A percentile compares a stretch with the other conserved stretches of the same genome.
phyloP scores from a whole-genome alignment of 2,797 vertebrate genomes.

The Artibeus jamaicensis region DNA sequence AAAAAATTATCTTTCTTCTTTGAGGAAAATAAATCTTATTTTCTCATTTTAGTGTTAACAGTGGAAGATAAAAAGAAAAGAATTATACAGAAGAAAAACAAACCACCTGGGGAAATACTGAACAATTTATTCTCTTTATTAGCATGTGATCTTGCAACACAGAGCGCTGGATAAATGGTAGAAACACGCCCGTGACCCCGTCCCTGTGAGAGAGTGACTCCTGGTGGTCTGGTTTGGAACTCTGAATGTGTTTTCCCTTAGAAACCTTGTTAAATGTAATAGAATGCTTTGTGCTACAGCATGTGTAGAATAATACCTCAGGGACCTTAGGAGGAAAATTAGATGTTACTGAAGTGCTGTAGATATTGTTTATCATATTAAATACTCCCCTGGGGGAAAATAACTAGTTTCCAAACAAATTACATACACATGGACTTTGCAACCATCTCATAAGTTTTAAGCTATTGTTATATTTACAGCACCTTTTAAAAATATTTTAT shows the following conservation, averaged over 20 bases:
- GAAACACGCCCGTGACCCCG: not conserved
- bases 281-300: not conserved
- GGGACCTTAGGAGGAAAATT: not conserved
- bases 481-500: not conserved
- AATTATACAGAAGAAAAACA: not conserved
- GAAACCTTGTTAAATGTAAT: not conserved
- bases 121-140: not conserved
- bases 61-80: not conserved
- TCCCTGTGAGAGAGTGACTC: not conserved
- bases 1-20: not conserved
- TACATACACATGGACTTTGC: not conserved
- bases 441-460: not conserved
- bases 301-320: not conserved
- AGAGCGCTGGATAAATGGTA: not conserved
- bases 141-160: not conserved
- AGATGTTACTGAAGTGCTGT: not conserved
- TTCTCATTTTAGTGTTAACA: not conserved
- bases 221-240: not conserved
- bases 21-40: not conserved
- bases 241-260: not conserved
- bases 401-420: not conserved
- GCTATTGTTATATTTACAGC: not conserved
- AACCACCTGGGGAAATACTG: not conserved
- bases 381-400: not conserved
- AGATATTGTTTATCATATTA: not conserved